Evolutionary conservation across 1,140 invertebrate species (phyloP), one percentile per base, ranked within the genome.

Genomic region (Caligus rogercresseyi): DNA sequence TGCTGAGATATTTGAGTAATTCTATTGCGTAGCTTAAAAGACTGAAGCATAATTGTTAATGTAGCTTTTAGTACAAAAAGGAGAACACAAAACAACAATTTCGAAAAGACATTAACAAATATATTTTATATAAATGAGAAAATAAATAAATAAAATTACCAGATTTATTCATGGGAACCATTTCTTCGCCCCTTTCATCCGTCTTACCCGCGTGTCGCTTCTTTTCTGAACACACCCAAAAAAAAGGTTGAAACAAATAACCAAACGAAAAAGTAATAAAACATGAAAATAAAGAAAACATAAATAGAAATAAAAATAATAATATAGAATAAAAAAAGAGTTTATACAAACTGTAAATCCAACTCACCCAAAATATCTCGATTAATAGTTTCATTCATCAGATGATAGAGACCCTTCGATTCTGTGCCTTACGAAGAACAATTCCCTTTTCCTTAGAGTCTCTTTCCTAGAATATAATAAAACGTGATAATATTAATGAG

Each of bases 381-480:
- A 60, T 60, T 60, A 18, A 60, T 60, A 25, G 57, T 60, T 60
- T 60, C 57, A 60, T 60, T 60, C 57, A 60, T 60, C 23, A 60
- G 21, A 31, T 60, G 57, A 25, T 26, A 60, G 14, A 60, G 21
- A 31, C 57, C 57, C 26, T 60, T 60, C 57, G 21, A 25, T 60
- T 26, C 4, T 26, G 24, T 26, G 57, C 57, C 2, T 25, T 26
- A 31, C 57, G 24, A 13, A 60, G 57, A 31, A 25, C 25, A 26
- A 60, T 25, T 26, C 57, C 57, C 7, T 25, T 21, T 25, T 26
- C 57, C 13, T 26, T 21, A n/a, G 16, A 14, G 1, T 25, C 26
- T 25, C 57, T 21, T 11, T 60, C 26, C 57, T 60, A 25, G 18
- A 60, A 60, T 56, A 43, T 43, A 43, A 43, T 43, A n/a, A n/a